Evolutionary conservation across 2,797 vertebrate species (phyloP), one percentile per base, ranked within the genome.

Genomic region (Chrosomus eos): DNA sequence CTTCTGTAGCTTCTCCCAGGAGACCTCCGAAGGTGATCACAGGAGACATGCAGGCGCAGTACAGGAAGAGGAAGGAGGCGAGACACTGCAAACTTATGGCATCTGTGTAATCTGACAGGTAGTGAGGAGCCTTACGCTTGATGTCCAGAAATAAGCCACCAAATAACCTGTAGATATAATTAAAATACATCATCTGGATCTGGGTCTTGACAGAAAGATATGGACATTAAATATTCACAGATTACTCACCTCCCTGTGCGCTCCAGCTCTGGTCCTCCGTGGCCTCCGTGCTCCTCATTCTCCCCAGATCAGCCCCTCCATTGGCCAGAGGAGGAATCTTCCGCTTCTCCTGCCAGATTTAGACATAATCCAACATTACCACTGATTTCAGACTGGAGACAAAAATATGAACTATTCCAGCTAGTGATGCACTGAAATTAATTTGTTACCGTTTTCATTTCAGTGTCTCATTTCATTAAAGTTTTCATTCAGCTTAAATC

Each of bases 1-100:
- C 97, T 95, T 99, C 98, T 5, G 98, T 99, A 89, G 98, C 98
- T 92, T 99, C 98, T 90, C 98, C 98, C 90, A 99, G 94, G 70
- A 99, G 96, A 86, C 98, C 98, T 90, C 98, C 98, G 14, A 99
- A 99, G 3, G 98, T 99, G 94, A 99, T 99, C 91, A 99, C 98
- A 43, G 98, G 98, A 83, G 98, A 99, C 98, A 99, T 99, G 92
- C 98, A 99, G 85, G 98, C 98, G 93, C 98, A 99, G 95, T 99
- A 99, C 88, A 99, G 96, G 91, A 99, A 99, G 31, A 99, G 96
- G 94, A 99, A 98, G 16, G 98, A 99, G 84, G 98, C 98, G 92
- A 99, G 93, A 96, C 98, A 99, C 93, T 99, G 97, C 90, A 99
- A 94, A 86, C 97, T 99, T 92, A 98, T 72, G 88, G 97, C 97